Evolutionary conservation across 2,888 invertebrate species (phyloP).

Genomic region (Dryococelus australis): DNA sequence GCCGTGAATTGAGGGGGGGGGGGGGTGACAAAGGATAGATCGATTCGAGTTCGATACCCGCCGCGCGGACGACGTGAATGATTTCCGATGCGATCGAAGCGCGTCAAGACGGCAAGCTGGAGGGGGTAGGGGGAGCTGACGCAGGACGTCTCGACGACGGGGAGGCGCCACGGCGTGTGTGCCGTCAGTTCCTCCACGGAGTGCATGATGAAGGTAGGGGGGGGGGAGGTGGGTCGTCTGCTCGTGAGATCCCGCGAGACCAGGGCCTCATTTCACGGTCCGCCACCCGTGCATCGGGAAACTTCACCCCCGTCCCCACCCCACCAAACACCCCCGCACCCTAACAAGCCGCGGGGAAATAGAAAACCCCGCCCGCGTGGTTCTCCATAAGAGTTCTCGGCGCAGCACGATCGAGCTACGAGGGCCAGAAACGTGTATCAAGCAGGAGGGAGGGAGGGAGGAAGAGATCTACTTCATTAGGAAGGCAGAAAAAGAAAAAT

Average conservation of each 20-base stretch:
- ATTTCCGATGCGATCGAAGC: neutral
- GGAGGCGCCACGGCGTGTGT: constrained; percentile 25
- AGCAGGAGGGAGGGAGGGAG: constrained; percentile 38
- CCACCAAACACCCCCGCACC: neutral
- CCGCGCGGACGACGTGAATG: neutral
- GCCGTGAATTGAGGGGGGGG: no score
- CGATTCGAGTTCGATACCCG: neutral
- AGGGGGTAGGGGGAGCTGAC: neutral
- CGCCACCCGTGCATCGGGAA: constrained; percentile 37
- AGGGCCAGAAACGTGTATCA: neutral
- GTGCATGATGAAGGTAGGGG: neutral
- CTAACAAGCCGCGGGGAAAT: constrained; percentile 21
- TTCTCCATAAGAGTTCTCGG: neutral
- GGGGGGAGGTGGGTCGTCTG: neutral
- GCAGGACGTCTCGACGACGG: neutral
- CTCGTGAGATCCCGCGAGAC: constrained; percentile 27
- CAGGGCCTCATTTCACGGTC: constrained; percentile 44
- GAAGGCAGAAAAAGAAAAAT: constrained; percentile 34
- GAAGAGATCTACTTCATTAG: constrained; percentile 44
- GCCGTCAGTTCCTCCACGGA: neutral
- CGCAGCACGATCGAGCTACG: constrained; percentile 3
- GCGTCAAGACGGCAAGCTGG: neutral
- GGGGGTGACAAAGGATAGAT: neutral
- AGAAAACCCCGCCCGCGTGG: neutral
- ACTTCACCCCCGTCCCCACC: neutral